Evolutionary conservation across 2,797 vertebrate species (phyloP), one percentile per base, ranked within the genome.

Genomic region (Macrochelys suwanniensis): DNA sequence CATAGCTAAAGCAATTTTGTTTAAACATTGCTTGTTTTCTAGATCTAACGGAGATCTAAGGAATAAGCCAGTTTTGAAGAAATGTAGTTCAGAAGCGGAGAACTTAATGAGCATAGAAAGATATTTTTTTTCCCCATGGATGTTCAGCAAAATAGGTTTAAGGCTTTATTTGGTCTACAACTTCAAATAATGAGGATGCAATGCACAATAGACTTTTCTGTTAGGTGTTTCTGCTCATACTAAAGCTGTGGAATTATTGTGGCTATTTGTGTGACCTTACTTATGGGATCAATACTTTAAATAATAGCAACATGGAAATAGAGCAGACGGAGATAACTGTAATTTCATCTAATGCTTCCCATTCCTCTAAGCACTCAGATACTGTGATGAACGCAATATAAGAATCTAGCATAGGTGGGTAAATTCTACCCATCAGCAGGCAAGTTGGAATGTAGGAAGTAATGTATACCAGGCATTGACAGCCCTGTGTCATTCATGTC

Each of bases 371-470:
- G 87, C 16, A 0, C 57, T 77, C 90, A 92, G 90, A 94, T 92
- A 61, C 71, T 25, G 21, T 54, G 6, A 54, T 0, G 2, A 93
- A 49, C 33, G 2, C 5, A 77, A 42, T 0, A 0, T 42, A 1
- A 33, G 1, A 89, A 92, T 91, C 96, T 94, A 95, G 80, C 76
- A 11, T 33, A 94, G 92, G 95, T 84, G 93, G 42, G 80, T 78
- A 54, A 26, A 26, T 88, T 95, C 94, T 90, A 89, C 82, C 84
- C 79, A 90, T 50, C 76, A 87, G 91, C 91, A 91, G 91, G 87
- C 89, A 85, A 93, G 56, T 78, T 5, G 85, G 9, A 92, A 82
- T 84, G 59, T 45, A 0, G 71, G 59, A 85, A 82, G 65, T 90
- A 3, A 33, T 0, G 82, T 76, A 45, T 1, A 56, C 25, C 47